A percentile compares a stretch with the other conserved stretches of the same genome.
phyloP scores from a whole-genome alignment of 2,888 invertebrate genomes.

The Cantharis rustica region DNA sequence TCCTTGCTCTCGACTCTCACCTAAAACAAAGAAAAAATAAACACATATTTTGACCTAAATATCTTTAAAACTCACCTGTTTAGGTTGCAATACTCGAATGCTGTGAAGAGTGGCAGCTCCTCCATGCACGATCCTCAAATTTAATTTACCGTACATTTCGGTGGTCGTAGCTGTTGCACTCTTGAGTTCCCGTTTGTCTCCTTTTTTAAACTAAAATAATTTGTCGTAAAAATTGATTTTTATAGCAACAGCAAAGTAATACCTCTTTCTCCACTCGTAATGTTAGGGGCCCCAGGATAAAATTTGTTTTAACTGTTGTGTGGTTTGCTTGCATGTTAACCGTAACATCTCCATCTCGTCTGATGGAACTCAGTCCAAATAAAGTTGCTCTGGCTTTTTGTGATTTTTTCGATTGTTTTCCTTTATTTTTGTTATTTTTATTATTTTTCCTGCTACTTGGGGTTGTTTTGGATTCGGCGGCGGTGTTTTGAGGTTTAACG shows the following conservation, averaged over 20 bases:
- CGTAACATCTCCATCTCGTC: constrained; percentile 78
- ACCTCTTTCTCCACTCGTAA: constrained; percentile 80
- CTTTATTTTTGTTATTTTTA: constrained; percentile 34
- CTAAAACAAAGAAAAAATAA: constrained; percentile 56
- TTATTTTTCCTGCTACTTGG: constrained; percentile 38
- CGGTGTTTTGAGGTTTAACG: background rate
- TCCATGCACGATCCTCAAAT: constrained; percentile 76
- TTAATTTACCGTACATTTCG: constrained; percentile 82
- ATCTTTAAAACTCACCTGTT: constrained; percentile 66
- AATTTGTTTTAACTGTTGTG: constrained; percentile 82
- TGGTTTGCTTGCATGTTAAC: constrained; percentile 80
- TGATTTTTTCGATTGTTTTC: constrained; percentile 56
- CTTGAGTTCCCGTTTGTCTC: constrained; percentile 79
- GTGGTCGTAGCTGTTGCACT: constrained; percentile 88
- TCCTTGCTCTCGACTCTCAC: constrained; percentile 82
- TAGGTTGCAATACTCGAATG: constrained; percentile 84
- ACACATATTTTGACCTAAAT: background rate
- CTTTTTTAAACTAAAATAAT: constrained; percentile 68
- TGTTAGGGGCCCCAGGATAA: constrained; percentile 78
- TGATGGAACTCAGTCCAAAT: constrained; percentile 78
- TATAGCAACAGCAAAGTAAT: constrained; percentile 27
- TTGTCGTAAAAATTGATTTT: background rate
- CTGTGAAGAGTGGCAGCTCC: constrained; percentile 83
- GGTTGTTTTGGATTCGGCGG: constrained; percentile 31
- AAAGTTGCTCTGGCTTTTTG: constrained; percentile 77